Base-by-base conservation (phyloP, 2,113 vertebrate genomes). In the Synchiropus splendidus region DNA sequence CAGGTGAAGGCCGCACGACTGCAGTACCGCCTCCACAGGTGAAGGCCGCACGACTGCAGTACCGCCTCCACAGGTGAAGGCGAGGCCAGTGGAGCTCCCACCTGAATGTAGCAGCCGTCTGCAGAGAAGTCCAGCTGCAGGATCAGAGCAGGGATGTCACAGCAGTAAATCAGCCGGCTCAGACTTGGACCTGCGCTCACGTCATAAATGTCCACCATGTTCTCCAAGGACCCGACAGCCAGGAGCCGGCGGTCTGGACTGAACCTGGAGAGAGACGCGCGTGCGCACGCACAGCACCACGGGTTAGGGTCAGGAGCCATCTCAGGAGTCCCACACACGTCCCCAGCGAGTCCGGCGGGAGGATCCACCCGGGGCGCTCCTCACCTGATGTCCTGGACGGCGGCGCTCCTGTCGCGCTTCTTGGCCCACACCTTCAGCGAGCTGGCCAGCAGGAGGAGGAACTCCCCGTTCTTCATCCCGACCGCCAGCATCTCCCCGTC, bases 391-490 rank as follows among this genome's bases (percentile, higher is more conserved):
- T 97, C 94, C 77, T 95, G 90, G 39, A 96, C 85, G 16, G 89
- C 84, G 27, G 85, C 88, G 31, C 89, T 96, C 58, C 94, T 87
- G 67, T 98, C 94, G 13, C 94, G 66, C 51, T 97, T 98, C 61
- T 96, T 98, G 13, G 90, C 88, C 94, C 94, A 98, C 3, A 98
- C 83, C 64, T 91, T 97, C 31, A 98, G 84, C 12, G 92, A 90
- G 63, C 86, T 92, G 39, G 93, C 86, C 32, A 95, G 80, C 54
- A 98, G 80, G 58, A 97, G 39, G 32, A 96, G 83, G 39, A 98
- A 96, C 67, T 98, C 94, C 0, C 94, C 94, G 0, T 97, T 97
- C 85, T 90, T 91, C 93, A 97, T 91, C 53, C 94, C 93, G 9
- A 96, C 92, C 0, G 89, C 89, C 14, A 96, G 86, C 92, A 97